A percentile compares a stretch with the other conserved stretches of the same genome.
These are phyloP conservation scores for Danio kyathit DNA, from an alignment of 2,797 vertebrate genomes.

Conservation along the genomic window DNA sequence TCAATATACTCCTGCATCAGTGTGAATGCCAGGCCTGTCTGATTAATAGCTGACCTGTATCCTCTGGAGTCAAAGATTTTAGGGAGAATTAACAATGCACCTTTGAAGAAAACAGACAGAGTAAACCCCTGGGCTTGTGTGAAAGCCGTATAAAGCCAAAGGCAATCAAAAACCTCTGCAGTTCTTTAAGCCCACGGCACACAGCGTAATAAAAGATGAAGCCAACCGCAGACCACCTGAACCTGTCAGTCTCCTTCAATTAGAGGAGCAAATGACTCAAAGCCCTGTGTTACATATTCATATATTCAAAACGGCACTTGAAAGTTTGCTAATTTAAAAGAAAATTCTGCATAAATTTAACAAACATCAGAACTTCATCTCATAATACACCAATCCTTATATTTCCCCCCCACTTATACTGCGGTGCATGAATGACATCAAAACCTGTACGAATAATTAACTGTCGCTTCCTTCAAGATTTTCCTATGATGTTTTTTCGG, in stretches of 20 bases:
- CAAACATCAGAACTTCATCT: background rate
- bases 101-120: background rate
- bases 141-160: conserved; percentile 8
- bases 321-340: background rate
- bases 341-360: background rate
- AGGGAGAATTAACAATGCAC: background rate
- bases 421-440: too few relatives aligned
- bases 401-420: background rate
- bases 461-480: too few relatives aligned
- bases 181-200: background rate
- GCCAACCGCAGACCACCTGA: background rate
- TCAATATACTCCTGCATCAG: conserved; percentile 8
- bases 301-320: background rate
- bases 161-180: conserved; percentile 2
- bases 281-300: background rate
- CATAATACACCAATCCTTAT: background rate
- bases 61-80: conserved; percentile 11
- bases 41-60: conserved; percentile 44
- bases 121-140: background rate
- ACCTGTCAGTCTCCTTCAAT: conserved; percentile 1
- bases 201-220: background rate
- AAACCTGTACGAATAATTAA: too few relatives aligned
- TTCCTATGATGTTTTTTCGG: too few relatives aligned
- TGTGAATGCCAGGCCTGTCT: background rate
- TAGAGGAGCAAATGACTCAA: background rate